phyloP scores from a whole-genome alignment of 2,797 vertebrate species.

The Periophthalmus magnuspinnatus region DNA sequence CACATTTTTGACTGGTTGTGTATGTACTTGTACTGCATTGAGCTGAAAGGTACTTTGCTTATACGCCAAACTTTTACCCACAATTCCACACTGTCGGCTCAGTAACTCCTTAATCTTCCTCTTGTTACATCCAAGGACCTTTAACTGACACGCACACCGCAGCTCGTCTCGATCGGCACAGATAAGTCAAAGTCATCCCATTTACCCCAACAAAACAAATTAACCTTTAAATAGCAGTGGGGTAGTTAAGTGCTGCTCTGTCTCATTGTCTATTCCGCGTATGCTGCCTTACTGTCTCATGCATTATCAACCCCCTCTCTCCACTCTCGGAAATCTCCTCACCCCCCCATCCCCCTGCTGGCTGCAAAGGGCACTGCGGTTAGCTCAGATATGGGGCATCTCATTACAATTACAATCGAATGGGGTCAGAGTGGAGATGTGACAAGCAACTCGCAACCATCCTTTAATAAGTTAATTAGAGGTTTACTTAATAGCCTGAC shows the following conservation, averaged over 20 bases:
- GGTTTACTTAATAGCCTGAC: conserved; percentile 68
- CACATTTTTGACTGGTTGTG: no score
- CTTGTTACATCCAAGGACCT: conserved; percentile 5
- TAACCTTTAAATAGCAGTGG: conserved; percentile 74
- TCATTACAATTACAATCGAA: conserved; percentile 80
- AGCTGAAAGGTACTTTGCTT: not conserved
- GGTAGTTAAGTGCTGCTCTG: conserved; percentile 48
- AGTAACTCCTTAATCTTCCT: not conserved
- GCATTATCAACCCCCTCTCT: conserved; percentile 39
- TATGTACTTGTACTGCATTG: not conserved
- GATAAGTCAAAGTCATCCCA: conserved; percentile 64
- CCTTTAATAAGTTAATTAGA: conserved; percentile 79
- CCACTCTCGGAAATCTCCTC: conserved; percentile 30
- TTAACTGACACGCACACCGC: conserved; percentile 3
- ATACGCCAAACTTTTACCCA: not conserved
- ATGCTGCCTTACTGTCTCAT: conserved; percentile 35
- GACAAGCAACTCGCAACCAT: conserved; percentile 72
- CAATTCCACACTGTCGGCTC: not conserved
- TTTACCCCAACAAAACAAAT: conserved; percentile 72
- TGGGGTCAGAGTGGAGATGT: conserved; percentile 73
- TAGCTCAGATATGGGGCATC: conserved; percentile 73
- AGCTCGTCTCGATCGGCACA: conserved; percentile 44
- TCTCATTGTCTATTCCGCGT: conserved; percentile 42
- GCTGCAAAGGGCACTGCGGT: not conserved
- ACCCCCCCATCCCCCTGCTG: not conserved